phyloP scores from a whole-genome alignment of 2,797 vertebrate genomes.

The Yasuhikotakia modesta region DNA sequence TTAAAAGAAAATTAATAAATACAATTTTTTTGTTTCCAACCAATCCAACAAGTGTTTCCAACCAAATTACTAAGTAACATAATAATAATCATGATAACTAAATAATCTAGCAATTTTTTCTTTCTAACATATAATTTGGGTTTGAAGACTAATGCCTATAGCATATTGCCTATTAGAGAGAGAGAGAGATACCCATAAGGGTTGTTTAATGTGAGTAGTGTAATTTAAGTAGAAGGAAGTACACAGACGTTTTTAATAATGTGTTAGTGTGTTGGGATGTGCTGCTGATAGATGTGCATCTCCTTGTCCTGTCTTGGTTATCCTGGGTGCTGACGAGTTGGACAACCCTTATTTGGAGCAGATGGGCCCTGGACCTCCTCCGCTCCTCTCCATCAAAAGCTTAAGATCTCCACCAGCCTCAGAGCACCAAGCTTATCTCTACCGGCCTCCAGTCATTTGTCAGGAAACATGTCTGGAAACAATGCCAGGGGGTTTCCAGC shows the following conservation, averaged over 20 bases:
- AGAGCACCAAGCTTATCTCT: slow-evolving; percentile 58
- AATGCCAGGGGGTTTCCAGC: slow-evolving; percentile 61
- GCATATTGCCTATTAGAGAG: too few relatives aligned
- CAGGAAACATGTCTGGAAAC: slow-evolving; percentile 56
- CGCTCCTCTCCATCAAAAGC: neutral
- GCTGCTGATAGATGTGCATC: slow-evolving; percentile 63
- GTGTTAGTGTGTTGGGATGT: slow-evolving; percentile 31
- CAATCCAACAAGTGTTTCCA: neutral
- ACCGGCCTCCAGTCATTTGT: slow-evolving; percentile 50
- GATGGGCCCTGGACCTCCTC: slow-evolving; percentile 52
- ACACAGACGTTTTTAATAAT: slow-evolving; percentile 19
- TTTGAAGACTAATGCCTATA: too few relatives aligned
- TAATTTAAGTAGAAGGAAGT: neutral
- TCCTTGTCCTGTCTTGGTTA: slow-evolving; percentile 62
- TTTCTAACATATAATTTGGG: too few relatives aligned
- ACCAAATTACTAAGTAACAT: too few relatives aligned
- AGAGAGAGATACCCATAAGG: too few relatives aligned
- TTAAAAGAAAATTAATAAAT: neutral
- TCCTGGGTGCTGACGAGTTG: slow-evolving; percentile 59
- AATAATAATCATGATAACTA: too few relatives aligned
- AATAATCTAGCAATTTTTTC: too few relatives aligned
- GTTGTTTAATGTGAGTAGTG: neutral
- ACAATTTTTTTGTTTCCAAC: neutral
- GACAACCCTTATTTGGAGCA: slow-evolving; percentile 63
- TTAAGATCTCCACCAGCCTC: slow-evolving; percentile 39